Base-by-base conservation (phyloP, 2,113 vertebrate species). In the Hyla sarda region DNA sequence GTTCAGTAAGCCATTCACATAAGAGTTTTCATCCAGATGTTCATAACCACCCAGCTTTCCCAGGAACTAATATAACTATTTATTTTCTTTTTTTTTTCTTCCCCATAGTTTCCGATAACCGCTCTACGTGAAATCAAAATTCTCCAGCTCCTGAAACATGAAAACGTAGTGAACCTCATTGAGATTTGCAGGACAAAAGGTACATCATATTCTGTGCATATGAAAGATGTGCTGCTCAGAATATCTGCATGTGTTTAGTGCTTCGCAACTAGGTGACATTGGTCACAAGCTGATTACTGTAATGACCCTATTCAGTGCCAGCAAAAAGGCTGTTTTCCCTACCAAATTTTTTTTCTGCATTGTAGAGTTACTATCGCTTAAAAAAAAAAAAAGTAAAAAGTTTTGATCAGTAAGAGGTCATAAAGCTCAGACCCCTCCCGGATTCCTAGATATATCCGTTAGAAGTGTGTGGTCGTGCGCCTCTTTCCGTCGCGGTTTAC, bases 151-250 rank as follows among this genome's bases (percentile, higher is more conserved):
- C 93, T 99, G 12, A 99, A 99, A 88, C 98, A 99, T 0, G 98
- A 99, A 89, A 99, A 99, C 0, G 98, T 99, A 11, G 98, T 99
- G 85, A 99, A 99, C 88, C 93, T 99, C 80, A 99, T 99, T 11
- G 98, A 99, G 90, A 99, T 99, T 91, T 99, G 98, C 93, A 95
- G 98, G 90, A 99, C 98, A 48, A 99, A 99, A 97, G 97, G 98
- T 98, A 89, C 9, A 19, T 1, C 0, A 21, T 0, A 79, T 48
- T 88, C 28, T 11, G 6, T 52, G 1, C 52, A 65, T 88, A 13
- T 1, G 2, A 23, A 32, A 3, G 60, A n/a, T 41, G 41, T 14
- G 60, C 11, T n/a, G 23, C 60, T 50, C 28, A 1, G 41, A 11
- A 25, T 32, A 21, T 23, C 4, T 30, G 58, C 60, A 45, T 58